Conservation (phyloP, 2,888 invertebrate species). For the Drosophila nigricruria region DNA sequence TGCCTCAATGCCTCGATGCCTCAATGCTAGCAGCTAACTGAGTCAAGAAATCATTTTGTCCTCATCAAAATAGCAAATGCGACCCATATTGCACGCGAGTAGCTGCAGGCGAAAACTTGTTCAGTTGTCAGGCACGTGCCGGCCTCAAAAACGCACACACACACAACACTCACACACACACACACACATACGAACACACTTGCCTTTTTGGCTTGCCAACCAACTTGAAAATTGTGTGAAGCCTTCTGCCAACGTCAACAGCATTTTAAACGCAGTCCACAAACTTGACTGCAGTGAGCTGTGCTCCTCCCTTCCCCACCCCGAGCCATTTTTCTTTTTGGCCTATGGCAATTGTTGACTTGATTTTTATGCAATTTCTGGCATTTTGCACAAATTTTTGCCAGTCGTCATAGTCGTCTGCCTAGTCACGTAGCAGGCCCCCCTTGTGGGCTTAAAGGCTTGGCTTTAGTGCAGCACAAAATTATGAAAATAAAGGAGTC, state of each 20-base stretch:
- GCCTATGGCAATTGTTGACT: slow-evolving; percentile 44
- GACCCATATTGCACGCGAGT: slow-evolving; percentile 66
- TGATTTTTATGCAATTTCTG: slow-evolving; percentile 75
- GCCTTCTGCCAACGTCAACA: slow-evolving; percentile 63
- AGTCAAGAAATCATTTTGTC: slow-evolving; percentile 53
- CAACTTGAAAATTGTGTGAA: slow-evolving; percentile 61
- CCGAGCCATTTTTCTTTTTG: background rate
- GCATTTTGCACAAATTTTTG: slow-evolving; percentile 72
- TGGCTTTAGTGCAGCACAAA: slow-evolving; percentile 19
- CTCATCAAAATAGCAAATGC: slow-evolving; percentile 64
- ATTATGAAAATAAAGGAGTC: slow-evolving; percentile 57
- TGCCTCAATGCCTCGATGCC: slow-evolving; percentile 19
- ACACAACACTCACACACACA: slow-evolving; percentile 28
- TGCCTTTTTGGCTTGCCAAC: slow-evolving; percentile 58
- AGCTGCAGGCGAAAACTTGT: slow-evolving; percentile 41
- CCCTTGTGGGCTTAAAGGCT: slow-evolving; percentile 53
- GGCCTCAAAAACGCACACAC: slow-evolving; percentile 34
- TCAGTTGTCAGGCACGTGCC: slow-evolving; percentile 59
- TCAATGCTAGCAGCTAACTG: slow-evolving; percentile 39
- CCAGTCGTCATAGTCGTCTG: slow-evolving; percentile 17
- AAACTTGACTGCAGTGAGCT: slow-evolving; percentile 36
- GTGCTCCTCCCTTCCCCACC: background rate
- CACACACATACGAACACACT: slow-evolving; percentile 5
- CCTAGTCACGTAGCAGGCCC: slow-evolving; percentile 56
- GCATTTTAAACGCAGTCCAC: slow-evolving; percentile 53